Percentiles rank a stretch among this genome's conserved stretches.
Evolutionary conservation across 2,888 invertebrate genomes (phyloP).

Genomic region (Cheilosia variabilis): DNA sequence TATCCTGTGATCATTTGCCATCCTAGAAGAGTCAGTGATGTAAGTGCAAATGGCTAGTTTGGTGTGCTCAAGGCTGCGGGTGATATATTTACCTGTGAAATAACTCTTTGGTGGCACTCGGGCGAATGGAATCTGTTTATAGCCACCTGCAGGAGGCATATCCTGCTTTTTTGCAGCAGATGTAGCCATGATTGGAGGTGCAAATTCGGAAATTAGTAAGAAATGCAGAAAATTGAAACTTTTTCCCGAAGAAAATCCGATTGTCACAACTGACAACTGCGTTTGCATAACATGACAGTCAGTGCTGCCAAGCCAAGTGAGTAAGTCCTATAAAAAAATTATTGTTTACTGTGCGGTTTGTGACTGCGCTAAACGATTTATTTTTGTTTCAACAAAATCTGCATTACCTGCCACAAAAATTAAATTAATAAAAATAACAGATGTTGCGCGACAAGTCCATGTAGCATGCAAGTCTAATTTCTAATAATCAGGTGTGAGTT

Average conservation of each 20-base stretch:
- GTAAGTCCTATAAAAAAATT: background rate
- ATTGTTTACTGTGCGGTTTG: background rate
- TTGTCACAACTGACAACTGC: slow-evolving; percentile 40
- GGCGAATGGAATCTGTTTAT: slow-evolving; percentile 89
- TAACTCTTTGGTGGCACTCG: slow-evolving; percentile 89
- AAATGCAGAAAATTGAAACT: background rate
- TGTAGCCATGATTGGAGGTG: slow-evolving; percentile 68
- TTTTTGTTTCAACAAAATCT: background rate
- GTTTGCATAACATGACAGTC: slow-evolving; percentile 45
- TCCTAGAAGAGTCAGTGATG: slow-evolving; percentile 84
- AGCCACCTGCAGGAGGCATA: slow-evolving; percentile 97
- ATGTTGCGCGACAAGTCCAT: too few relatives aligned
- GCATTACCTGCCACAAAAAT: too few relatives aligned
- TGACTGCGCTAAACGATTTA: background rate
- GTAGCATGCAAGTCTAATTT: too few relatives aligned
- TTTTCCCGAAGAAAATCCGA: slow-evolving; percentile 41
- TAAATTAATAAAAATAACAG: too few relatives aligned
- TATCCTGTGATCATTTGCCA: slow-evolving; percentile 87
- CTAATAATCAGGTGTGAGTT: too few relatives aligned
- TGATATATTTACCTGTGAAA: slow-evolving; percentile 86
- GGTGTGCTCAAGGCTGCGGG: background rate
- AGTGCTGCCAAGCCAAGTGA: slow-evolving; percentile 27
- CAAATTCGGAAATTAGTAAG: background rate
- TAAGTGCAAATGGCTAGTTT: slow-evolving; percentile 35
- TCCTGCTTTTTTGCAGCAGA: slow-evolving; percentile 88